A percentile compares a stretch with the other conserved stretches of the same genome.
phyloP scores from a whole-genome alignment of 2,888 invertebrate species.

The Crepidodera aurea region DNA sequence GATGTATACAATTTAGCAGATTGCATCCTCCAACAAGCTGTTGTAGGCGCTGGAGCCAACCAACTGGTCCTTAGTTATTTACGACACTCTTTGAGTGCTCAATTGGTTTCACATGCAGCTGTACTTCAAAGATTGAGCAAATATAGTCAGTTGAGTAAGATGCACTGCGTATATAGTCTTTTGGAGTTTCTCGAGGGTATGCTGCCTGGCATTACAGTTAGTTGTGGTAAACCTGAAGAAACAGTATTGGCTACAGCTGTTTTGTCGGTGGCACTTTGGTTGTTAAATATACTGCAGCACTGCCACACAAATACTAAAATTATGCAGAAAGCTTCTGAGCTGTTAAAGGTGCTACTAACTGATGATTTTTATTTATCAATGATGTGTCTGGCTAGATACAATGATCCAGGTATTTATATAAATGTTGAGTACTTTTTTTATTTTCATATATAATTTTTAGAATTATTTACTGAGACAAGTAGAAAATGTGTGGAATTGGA shows the following conservation, averaged over 20 bases:
- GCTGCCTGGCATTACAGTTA: slow-evolving; percentile 66
- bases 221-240: slow-evolving; percentile 87
- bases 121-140: slow-evolving; percentile 88
- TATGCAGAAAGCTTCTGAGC: slow-evolving; percentile 71
- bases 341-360: slow-evolving; percentile 68
- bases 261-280: slow-evolving; percentile 83
- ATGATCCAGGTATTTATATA: slow-evolving; percentile 71
- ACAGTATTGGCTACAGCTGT: slow-evolving; percentile 83
- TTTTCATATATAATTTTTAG: slow-evolving; percentile 54
- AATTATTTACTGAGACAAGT: slow-evolving; percentile 64
- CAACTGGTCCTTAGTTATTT: slow-evolving; percentile 90
- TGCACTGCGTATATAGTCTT: slow-evolving; percentile 86
- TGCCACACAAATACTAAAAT: slow-evolving; percentile 60
- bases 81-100: slow-evolving; percentile 89
- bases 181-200: slow-evolving; percentile 84
- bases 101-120: slow-evolving; percentile 90
- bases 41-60: slow-evolving; percentile 93
- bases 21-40: slow-evolving; percentile 91
- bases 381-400: slow-evolving; percentile 83
- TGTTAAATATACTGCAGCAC: slow-evolving; percentile 75
- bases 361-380: slow-evolving; percentile 80
- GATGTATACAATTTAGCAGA: slow-evolving; percentile 93
- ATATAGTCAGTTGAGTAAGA: slow-evolving; percentile 82
- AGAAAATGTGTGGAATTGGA: slow-evolving; percentile 78
- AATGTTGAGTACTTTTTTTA: no score